These are phyloP conservation scores for Musca domestica DNA, from an alignment of 1,140 invertebrate genomes.

Conservation along the genomic window DNA sequence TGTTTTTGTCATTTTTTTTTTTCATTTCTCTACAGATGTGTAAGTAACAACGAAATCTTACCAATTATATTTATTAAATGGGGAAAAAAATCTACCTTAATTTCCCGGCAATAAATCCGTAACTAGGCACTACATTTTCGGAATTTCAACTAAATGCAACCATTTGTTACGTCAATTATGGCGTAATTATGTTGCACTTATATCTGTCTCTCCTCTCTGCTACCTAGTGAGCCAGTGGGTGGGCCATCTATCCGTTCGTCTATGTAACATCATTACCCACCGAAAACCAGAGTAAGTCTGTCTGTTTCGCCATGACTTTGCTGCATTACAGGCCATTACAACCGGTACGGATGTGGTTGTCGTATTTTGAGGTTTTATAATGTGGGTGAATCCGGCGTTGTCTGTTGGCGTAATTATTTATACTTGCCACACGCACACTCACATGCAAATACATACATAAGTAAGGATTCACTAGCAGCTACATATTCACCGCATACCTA, in stretches of 20 bases:
- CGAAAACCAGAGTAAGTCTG: not conserved
- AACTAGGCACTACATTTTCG: not conserved
- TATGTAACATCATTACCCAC: too few species aligned
- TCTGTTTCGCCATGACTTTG: not conserved
- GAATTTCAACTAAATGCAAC: not conserved
- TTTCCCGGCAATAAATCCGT: too few species aligned
- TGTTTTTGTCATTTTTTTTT: too few species aligned
- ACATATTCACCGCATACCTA: too few species aligned
- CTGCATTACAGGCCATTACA: not conserved
- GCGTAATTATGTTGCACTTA: conserved; percentile 11
- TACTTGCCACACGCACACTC: not conserved
- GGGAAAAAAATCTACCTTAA: too few species aligned
- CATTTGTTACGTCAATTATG: conserved; percentile 16
- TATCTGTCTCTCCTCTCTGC: not conserved
- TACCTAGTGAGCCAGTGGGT: not conserved
- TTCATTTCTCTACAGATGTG: too few species aligned
- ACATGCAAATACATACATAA: not conserved
- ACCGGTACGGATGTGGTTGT: conserved; percentile 10
- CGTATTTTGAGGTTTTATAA: conserved; percentile 6
- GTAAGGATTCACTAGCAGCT: not conserved
- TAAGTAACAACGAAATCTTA: too few species aligned
- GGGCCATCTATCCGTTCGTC: not conserved
- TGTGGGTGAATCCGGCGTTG: not conserved
- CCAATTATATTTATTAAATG: too few species aligned
- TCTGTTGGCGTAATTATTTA: not conserved